A percentile compares a stretch with the other conserved stretches of the same genome.
Conservation (phyloP, 2,888 invertebrate genomes). For the Isoperla grammatica region DNA sequence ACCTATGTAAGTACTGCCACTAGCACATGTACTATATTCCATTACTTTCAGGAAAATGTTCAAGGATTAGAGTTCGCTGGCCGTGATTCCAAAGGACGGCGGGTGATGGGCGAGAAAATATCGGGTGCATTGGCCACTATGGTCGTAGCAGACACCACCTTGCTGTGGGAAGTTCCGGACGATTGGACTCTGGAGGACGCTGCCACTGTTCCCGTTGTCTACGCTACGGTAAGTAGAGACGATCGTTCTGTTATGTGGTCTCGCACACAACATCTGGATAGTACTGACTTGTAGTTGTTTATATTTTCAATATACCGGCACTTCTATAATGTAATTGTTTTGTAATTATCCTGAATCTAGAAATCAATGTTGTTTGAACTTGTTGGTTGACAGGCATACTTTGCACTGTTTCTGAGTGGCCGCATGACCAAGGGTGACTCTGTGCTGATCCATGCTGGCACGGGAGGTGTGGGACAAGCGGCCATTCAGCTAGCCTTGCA, state of each 20-base stretch:
- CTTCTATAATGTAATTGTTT: too few species aligned
- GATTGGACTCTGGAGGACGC: slow-evolving; percentile 59
- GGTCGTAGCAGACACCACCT: slow-evolving; percentile 45
- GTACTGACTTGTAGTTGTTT: too few species aligned
- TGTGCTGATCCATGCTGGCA: slow-evolving; percentile 53
- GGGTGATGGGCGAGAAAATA: slow-evolving; percentile 45
- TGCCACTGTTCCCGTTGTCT: slow-evolving; percentile 59
- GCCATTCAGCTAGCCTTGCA: slow-evolving; percentile 66
- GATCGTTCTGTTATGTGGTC: too few species aligned
- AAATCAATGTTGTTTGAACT: too few species aligned
- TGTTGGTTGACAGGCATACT: slow-evolving; percentile 51
- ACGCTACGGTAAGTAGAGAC: slow-evolving; percentile 47
- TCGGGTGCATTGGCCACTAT: slow-evolving; percentile 50
- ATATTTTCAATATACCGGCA: too few species aligned
- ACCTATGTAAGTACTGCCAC: too few species aligned
- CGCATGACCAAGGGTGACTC: slow-evolving; percentile 46
- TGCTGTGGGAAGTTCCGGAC: slow-evolving; percentile 53
- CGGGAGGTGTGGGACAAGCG: slow-evolving; percentile 71
- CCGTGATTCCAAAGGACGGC: slow-evolving; percentile 39
- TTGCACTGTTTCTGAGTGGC: slow-evolving; percentile 53
- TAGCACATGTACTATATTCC: too few species aligned
- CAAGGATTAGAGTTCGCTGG: slow-evolving; percentile 57
- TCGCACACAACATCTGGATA: too few species aligned
- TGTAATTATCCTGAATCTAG: too few species aligned
- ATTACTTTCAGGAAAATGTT: slow-evolving; percentile 45